A percentile compares a stretch with the other conserved stretches of the same genome.
Evolutionary conservation across 2,113 vertebrate genomes (phyloP).

Genomic region (Dendrocopos noguchii): DNA sequence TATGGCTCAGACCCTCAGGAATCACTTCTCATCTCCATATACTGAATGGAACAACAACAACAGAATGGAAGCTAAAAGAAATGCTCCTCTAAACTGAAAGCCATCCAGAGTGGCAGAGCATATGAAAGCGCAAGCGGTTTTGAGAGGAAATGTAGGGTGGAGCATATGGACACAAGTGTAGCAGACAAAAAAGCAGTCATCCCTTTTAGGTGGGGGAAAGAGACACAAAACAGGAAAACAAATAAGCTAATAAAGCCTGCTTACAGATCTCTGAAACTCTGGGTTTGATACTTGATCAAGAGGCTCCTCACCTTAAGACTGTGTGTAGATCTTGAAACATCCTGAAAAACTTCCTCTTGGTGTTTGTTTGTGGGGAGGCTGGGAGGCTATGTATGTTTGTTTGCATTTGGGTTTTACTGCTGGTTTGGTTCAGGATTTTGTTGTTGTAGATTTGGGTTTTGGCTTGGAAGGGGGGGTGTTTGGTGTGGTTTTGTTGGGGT

Average conservation of each 20-base stretch:
- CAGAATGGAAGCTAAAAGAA: background rate
- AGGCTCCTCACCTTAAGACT: background rate
- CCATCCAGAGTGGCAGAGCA: background rate
- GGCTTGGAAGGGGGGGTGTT: too few species aligned
- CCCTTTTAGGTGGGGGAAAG: background rate
- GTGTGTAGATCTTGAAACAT: background rate
- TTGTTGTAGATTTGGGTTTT: too few species aligned
- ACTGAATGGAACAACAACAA: background rate
- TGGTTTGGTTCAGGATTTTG: too few species aligned
- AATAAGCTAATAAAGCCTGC: background rate
- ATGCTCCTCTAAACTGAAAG: background rate
- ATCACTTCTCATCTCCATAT: background rate
- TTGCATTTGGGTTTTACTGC: too few species aligned
- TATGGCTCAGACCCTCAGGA: background rate
- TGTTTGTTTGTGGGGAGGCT: too few species aligned
- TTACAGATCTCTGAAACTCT: background rate
- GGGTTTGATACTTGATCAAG: background rate
- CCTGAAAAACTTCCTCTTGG: background rate
- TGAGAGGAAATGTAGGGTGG: background rate
- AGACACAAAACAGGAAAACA: background rate
- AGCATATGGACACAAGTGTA: background rate
- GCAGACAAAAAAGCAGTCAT: background rate
- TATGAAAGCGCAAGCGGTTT: background rate
- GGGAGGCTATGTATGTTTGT: too few species aligned
- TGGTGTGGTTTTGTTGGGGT: too few species aligned